These are phyloP conservation scores for Erebia ligea DNA, from an alignment of 2,888 invertebrate species.

Conservation along the genomic window DNA sequence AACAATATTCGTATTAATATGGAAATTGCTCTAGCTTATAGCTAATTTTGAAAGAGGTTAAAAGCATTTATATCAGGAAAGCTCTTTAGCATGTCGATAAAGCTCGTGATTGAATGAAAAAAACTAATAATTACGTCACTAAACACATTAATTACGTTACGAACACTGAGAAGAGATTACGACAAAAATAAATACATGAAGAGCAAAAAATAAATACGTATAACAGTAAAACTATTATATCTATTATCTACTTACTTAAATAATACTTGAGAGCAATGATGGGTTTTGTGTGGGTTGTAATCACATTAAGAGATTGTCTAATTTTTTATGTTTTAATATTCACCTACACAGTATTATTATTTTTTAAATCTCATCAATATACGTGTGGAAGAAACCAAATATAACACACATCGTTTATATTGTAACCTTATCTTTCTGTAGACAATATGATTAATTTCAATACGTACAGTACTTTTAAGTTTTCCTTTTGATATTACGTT, in stretches of 20 bases:
- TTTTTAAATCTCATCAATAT: not conserved
- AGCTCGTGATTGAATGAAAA: not conserved
- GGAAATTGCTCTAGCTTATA: constrained; percentile 3
- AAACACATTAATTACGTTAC: constrained; percentile 2
- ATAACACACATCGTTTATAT: no score
- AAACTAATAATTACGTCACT: not conserved
- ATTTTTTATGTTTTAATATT: constrained; percentile 18
- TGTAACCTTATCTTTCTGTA: no score
- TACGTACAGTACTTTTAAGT: no score
- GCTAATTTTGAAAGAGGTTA: not conserved
- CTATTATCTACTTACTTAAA: not conserved
- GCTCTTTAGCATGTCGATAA: not conserved
- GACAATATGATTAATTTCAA: no score
- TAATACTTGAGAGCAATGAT: not conserved
- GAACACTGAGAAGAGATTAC: constrained; percentile 6
- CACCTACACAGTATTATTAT: constrained; percentile 11
- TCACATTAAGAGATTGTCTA: constrained; percentile 18
- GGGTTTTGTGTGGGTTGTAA: constrained; percentile 23
- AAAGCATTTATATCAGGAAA: not conserved
- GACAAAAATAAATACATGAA: not conserved
- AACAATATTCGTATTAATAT: constrained; percentile 17
- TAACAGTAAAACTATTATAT: not conserved
- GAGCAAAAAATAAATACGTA: constrained; percentile 11
- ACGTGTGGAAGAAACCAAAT: not conserved
- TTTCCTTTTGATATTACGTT: no score